Conservation (phyloP, 2,888 invertebrate genomes). For the Cryptops parisi region DNA sequence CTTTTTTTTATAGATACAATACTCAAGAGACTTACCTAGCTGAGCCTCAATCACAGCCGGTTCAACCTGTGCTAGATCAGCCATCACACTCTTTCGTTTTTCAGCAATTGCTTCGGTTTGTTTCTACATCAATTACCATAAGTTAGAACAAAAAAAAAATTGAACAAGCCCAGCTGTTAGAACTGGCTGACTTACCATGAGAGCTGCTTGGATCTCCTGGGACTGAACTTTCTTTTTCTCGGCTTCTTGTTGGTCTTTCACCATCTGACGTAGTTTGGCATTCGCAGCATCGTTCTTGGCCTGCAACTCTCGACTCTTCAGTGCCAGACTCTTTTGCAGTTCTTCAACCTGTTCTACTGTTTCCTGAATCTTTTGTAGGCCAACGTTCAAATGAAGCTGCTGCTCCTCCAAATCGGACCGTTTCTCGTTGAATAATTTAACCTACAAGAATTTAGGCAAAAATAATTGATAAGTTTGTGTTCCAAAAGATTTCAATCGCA, state of each 20-base stretch:
- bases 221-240: slow-evolving; percentile 98
- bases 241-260: slow-evolving; percentile 97
- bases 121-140: slow-evolving; percentile 27
- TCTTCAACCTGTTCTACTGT: slow-evolving; percentile 99
- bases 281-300: slow-evolving; percentile 98
- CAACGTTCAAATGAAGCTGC: slow-evolving; percentile 95
- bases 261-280: slow-evolving; percentile 98
- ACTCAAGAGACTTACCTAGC: too few species aligned
- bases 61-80: slow-evolving; percentile 92
- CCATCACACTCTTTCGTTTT: slow-evolving; percentile 88
- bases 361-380: slow-evolving; percentile 95
- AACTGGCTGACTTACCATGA: slow-evolving; percentile 24
- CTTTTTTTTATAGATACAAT: too few species aligned
- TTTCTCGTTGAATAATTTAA: slow-evolving; percentile 93
- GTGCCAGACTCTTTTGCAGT: slow-evolving; percentile 95
- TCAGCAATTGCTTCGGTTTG: slow-evolving; percentile 87
- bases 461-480: neutral
- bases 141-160: neutral
- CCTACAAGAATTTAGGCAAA: slow-evolving; percentile 23
- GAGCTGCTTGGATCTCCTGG: slow-evolving; percentile 85
- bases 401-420: slow-evolving; percentile 96
- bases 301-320: slow-evolving; percentile 68
- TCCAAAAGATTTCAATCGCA: too few species aligned
- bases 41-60: slow-evolving; percentile 99
- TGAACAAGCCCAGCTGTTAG: neutral